Conservation (phyloP, 1,140 invertebrate species). For the Rhyzopertha dominica region DNA sequence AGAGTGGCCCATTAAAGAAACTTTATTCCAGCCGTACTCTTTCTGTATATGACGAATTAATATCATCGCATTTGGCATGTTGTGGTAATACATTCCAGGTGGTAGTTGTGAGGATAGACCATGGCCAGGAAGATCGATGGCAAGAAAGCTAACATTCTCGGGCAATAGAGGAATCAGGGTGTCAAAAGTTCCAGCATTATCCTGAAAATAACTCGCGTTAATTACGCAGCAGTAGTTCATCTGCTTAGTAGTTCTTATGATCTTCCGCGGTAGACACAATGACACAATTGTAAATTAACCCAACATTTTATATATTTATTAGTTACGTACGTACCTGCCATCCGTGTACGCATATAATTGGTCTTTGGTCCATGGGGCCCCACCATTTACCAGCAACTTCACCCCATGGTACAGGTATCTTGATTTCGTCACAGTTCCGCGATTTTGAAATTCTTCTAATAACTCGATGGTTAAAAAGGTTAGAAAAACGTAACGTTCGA, state of each 20-base stretch:
- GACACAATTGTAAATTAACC: not conserved
- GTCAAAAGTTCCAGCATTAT: constrained; percentile 69
- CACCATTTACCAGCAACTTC: constrained; percentile 64
- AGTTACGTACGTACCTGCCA: constrained; percentile 52
- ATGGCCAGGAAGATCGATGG: constrained; percentile 66
- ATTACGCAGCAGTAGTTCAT: not conserved
- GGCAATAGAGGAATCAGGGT: constrained; percentile 55
- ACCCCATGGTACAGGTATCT: constrained; percentile 61
- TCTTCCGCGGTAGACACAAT: not conserved
- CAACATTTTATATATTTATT: too few relatives aligned
- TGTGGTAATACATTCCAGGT: constrained; percentile 55
- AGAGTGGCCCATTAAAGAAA: constrained; percentile 64
- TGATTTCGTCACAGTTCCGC: constrained; percentile 55
- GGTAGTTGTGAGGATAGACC: constrained; percentile 63
- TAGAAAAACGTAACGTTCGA: too few relatives aligned
- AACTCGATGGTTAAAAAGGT: too few relatives aligned
- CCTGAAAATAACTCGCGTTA: constrained; percentile 40
- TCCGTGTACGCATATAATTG: constrained; percentile 67
- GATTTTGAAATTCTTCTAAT: too few relatives aligned
- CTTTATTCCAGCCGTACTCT: constrained; percentile 63
- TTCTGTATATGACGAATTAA: constrained; percentile 55
- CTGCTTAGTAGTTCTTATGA: not conserved
- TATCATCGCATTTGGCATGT: constrained; percentile 51
- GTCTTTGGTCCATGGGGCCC: constrained; percentile 55
- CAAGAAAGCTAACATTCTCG: constrained; percentile 53